Conservation (phyloP, 2,888 invertebrate species). For the Mactromeris polynyma region DNA sequence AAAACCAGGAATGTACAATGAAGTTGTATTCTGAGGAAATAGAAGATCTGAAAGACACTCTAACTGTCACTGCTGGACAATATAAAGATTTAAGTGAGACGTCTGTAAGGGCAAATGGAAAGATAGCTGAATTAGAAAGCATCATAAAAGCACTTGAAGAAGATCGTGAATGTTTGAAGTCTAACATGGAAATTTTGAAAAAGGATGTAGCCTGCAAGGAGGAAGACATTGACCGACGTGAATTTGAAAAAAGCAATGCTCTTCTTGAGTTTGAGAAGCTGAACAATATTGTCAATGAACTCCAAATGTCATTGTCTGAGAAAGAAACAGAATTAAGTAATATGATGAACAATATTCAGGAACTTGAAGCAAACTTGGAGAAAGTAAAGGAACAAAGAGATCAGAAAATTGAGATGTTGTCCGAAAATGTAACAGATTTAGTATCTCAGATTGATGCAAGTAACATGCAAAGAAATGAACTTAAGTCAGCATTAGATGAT, state of each 20-base stretch:
- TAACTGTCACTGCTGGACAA: constrained; percentile 29
- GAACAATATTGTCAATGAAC: constrained; percentile 39
- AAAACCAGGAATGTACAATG: neutral
- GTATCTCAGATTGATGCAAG: constrained; percentile 60
- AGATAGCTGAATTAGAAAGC: constrained; percentile 24
- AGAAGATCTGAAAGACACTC: constrained; percentile 46
- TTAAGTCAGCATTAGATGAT: constrained; percentile 60
- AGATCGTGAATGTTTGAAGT: constrained; percentile 50
- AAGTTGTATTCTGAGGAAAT: constrained; percentile 20
- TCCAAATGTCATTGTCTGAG: constrained; percentile 47
- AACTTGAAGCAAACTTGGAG: constrained; percentile 53
- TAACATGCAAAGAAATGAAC: constrained; percentile 54
- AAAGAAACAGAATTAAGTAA: constrained; percentile 63
- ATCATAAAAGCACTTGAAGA: constrained; percentile 50
- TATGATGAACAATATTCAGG: constrained; percentile 64
- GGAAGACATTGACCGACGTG: constrained; percentile 50
- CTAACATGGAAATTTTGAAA: constrained; percentile 37
- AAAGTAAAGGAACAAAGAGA: constrained; percentile 67
- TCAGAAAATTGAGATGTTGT: constrained; percentile 57
- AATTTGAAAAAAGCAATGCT: constrained; percentile 56
- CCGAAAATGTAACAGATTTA: constrained; percentile 65
- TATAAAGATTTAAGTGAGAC: constrained; percentile 41
- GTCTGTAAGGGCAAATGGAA: constrained; percentile 19
- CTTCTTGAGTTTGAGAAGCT: constrained; percentile 57
- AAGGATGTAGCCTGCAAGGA: constrained; percentile 48